These are phyloP conservation scores for Sarcophaga rosellei DNA, from an alignment of 2,888 invertebrate genomes.

Conservation along the genomic window DNA sequence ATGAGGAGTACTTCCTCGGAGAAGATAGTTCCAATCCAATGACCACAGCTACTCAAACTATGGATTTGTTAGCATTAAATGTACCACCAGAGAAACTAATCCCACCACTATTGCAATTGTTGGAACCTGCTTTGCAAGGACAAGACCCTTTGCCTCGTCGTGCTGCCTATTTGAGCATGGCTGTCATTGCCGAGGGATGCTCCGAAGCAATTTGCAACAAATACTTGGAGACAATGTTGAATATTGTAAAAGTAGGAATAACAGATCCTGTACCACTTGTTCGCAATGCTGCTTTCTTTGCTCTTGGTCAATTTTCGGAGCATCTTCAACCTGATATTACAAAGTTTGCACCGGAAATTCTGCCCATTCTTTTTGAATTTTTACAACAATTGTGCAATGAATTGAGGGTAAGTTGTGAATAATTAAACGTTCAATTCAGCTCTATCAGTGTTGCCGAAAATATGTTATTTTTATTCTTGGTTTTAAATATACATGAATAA, in stretches of 20 bases:
- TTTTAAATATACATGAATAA: neutral
- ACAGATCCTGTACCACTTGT: constrained; percentile 85
- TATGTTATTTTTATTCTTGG: neutral
- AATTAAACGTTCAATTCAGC: neutral
- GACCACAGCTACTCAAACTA: constrained; percentile 87
- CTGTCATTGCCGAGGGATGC: constrained; percentile 90
- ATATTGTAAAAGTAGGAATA: constrained; percentile 87
- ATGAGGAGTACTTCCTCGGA: constrained; percentile 85
- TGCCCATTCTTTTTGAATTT: constrained; percentile 88
- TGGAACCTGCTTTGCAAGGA: constrained; percentile 86
- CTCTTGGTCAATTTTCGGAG: constrained; percentile 91
- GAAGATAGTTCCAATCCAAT: constrained; percentile 86
- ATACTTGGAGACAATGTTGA: constrained; percentile 86
- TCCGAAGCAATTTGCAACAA: constrained; percentile 88
- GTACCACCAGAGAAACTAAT: constrained; percentile 89
- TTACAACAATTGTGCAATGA: constrained; percentile 84
- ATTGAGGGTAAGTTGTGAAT: constrained; percentile 80
- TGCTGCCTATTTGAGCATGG: constrained; percentile 88
- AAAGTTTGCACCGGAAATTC: constrained; percentile 86
- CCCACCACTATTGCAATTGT: constrained; percentile 85
- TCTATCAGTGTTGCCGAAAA: constrained; percentile 52
- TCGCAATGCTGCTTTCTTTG: constrained; percentile 89
- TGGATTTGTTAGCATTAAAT: constrained; percentile 88
- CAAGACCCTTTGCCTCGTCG: constrained; percentile 85
- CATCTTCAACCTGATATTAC: constrained; percentile 90